phyloP scores from a whole-genome alignment of 2,797 vertebrate genomes.

The Sciaenops ocellatus region DNA sequence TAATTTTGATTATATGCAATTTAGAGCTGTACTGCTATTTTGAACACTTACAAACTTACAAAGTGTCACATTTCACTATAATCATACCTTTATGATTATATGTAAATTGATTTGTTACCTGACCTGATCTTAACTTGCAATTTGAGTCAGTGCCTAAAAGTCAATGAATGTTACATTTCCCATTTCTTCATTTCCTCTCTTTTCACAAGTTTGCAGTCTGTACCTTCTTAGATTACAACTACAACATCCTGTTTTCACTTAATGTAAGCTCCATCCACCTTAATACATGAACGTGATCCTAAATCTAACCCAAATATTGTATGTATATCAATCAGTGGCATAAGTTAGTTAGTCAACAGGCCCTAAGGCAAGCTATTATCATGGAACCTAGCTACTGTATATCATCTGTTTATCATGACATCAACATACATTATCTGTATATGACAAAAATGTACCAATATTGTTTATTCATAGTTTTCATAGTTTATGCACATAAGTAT shows the following conservation, averaged over 20 bases:
- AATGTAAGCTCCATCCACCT: background rate
- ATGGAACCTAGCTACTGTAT: too few species aligned
- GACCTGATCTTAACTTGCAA: background rate
- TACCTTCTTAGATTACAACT: background rate
- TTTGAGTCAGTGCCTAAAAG: background rate
- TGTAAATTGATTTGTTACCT: background rate
- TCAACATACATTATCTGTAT: too few species aligned
- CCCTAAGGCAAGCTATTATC: too few species aligned
- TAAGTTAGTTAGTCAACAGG: too few species aligned
- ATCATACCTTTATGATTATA: too few species aligned
- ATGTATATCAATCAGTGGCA: background rate
- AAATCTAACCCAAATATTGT: background rate
- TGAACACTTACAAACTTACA: background rate
- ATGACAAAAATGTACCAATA: too few species aligned
- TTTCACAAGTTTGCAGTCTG: background rate
- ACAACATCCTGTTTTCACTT: background rate
- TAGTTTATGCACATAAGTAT: background rate
- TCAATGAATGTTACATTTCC: rapidly evolving
- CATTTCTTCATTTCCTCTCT: background rate
- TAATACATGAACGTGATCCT: background rate
- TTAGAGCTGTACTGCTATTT: background rate
- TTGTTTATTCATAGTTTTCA: too few species aligned
- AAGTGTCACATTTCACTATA: too few species aligned
- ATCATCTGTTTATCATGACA: too few species aligned
- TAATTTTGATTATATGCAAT: background rate